Base-by-base conservation (phyloP, 2,113 vertebrate genomes). In the Misgurnus mizolepis region DNA sequence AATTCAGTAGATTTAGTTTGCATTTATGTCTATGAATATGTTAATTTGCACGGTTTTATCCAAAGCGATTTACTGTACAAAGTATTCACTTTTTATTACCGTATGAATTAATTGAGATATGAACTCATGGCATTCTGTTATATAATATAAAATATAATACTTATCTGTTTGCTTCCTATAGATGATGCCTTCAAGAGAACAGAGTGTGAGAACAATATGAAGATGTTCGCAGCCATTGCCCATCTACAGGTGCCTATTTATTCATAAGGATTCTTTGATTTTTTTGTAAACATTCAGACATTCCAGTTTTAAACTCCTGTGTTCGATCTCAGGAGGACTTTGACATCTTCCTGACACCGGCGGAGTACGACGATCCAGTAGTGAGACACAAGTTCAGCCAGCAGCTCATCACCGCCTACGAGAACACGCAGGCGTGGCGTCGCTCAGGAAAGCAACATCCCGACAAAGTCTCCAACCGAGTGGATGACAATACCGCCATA, bases 271-370 rank as follows among this genome's bases (percentile, higher is more conserved):
- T 17, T 27, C 43, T 17, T 73, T 43, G 15, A 58, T 14, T 1
- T 15, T 66, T 53, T 85, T 62, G 43, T 8, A 10, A 47, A 47
- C 10, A 6, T 7, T 8, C 10, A 34, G 27, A 3, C 10, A 9
- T 53, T 53, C 14, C 14, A 12, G 17, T 58, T 47, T 47, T 58
- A 58, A 58, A 58, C 17, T 6, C 5, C 17, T 58, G 6, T 58
- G 7, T 58, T 7, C 6, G 4, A 58, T 7, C 17, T 7, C 86
- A 99, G 98, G 95, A 96, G 84, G 91, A 96, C 86, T 98, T 98
- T 85, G 93, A 91, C 76, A 91, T 95, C 87, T 98, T 96, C 79
- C 91, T 98, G 86, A 92, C 95, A 0, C 92, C 91, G 0, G 92
- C 93, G 61, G 93, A 96, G 78, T 95, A 95, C 0, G 93, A 91